Percentiles rank a stretch among this genome's conserved stretches.
phyloP scores from a whole-genome alignment of 1,140 invertebrate species.

The Penaeus chinensis region DNA sequence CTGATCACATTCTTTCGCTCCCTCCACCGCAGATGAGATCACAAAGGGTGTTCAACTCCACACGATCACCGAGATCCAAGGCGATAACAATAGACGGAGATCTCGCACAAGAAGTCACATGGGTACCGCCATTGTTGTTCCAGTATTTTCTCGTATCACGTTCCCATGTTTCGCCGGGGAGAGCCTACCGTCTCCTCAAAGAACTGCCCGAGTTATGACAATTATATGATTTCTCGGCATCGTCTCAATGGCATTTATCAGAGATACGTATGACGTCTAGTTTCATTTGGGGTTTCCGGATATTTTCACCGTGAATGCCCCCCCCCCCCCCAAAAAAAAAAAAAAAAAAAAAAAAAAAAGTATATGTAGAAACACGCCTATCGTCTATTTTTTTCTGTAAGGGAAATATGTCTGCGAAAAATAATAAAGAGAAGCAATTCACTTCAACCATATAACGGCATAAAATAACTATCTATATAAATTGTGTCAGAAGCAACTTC shows the following conservation, averaged over 20 bases:
- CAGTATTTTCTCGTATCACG: slow-evolving; percentile 51
- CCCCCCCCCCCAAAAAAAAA: no score
- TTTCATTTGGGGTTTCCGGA: no score
- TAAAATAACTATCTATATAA: no score
- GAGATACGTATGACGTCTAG: neutral
- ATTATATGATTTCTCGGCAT: slow-evolving; percentile 35
- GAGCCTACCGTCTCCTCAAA: slow-evolving; percentile 29
- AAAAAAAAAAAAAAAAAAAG: no score
- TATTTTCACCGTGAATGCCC: no score
- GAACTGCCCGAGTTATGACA: slow-evolving; percentile 22
- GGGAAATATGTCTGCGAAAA: no score
- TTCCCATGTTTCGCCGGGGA: slow-evolving; percentile 33
- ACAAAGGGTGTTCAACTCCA: slow-evolving; percentile 28
- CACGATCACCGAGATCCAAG: slow-evolving; percentile 33
- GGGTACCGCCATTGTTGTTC: slow-evolving; percentile 30
- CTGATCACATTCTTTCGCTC: slow-evolving; percentile 34
- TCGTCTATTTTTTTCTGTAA: no score
- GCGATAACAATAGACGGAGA: slow-evolving; percentile 29
- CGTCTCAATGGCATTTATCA: slow-evolving; percentile 36
- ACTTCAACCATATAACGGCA: no score
- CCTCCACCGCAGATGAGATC: slow-evolving; percentile 10
- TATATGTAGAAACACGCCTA: no score
- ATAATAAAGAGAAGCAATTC: no score
- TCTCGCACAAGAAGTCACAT: slow-evolving; percentile 47
- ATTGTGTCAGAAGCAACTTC: no score